These are phyloP conservation scores for Ceriagrion tenellum DNA, from an alignment of 2,888 invertebrate species.

Conservation along the genomic window DNA sequence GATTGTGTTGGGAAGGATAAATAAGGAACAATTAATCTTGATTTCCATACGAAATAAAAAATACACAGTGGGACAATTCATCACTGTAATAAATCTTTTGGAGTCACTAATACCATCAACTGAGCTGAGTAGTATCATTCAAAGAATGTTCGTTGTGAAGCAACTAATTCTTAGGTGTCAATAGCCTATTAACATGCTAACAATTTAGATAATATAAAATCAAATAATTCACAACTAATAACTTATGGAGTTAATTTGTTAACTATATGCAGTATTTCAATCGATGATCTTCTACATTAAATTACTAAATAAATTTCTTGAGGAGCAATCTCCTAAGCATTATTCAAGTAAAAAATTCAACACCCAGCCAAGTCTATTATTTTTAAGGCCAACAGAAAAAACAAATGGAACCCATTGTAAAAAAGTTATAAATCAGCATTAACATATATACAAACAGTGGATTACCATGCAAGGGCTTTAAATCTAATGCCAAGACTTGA, in stretches of 20 bases:
- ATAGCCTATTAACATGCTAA: not conserved
- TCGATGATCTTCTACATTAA: not conserved
- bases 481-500: not conserved
- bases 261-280: not conserved
- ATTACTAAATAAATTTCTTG: not conserved
- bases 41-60: constrained; percentile 6
- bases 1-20: not conserved
- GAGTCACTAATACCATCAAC: not conserved
- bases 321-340: not conserved
- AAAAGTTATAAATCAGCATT: not conserved
- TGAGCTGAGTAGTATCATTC: not conserved
- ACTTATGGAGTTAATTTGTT: not conserved
- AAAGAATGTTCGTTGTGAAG: not conserved
- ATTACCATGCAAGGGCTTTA: not conserved
- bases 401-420: not conserved
- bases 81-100: constrained; percentile 17
- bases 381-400: not conserved
- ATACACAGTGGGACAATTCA: not conserved
- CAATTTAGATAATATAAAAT: not conserved
- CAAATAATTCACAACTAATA: not conserved
- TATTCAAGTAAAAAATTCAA: not conserved
- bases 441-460: not conserved
- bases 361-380: not conserved
- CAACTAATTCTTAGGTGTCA: not conserved
- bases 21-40: not conserved